phyloP scores from a whole-genome alignment of 2,888 invertebrate genomes.

The Panopea generosa region DNA sequence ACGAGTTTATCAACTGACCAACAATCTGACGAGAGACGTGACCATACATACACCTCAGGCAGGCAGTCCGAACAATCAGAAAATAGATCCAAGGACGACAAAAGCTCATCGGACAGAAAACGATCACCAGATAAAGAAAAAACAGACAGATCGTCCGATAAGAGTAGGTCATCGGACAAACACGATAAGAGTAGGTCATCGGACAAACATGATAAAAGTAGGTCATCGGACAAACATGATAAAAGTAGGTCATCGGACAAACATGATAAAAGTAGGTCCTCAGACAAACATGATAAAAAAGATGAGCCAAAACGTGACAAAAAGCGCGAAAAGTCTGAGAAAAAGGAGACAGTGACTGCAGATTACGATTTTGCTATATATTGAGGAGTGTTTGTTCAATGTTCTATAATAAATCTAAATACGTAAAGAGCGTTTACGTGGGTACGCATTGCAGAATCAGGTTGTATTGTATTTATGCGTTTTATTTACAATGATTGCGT shows the following conservation, averaged over 20 bases:
- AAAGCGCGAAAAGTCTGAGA: constrained; percentile 16
- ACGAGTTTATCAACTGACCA: background rate
- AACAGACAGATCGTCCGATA: background rate
- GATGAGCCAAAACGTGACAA: constrained; percentile 27
- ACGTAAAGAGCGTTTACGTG: too few species aligned
- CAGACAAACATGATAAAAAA: constrained; percentile 25
- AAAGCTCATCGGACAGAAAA: too few species aligned
- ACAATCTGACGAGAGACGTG: background rate
- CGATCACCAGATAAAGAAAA: too few species aligned
- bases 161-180: background rate
- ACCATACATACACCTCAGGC: too few species aligned
- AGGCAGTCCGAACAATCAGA: too few species aligned
- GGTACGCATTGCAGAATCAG: too few species aligned
- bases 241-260: constrained; percentile 12
- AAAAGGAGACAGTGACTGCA: background rate
- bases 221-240: constrained; percentile 3
- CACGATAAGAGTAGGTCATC: too few species aligned
- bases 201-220: background rate
- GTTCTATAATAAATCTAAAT: too few species aligned
- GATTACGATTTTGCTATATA: constrained; percentile 57
- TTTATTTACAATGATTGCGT: too few species aligned
- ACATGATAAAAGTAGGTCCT: background rate
- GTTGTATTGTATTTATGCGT: too few species aligned
- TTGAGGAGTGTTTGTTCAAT: constrained; percentile 11
- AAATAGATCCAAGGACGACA: too few species aligned